Evolutionary conservation across 2,888 invertebrate genomes (phyloP).

Genomic region (Nezara viridula): DNA sequence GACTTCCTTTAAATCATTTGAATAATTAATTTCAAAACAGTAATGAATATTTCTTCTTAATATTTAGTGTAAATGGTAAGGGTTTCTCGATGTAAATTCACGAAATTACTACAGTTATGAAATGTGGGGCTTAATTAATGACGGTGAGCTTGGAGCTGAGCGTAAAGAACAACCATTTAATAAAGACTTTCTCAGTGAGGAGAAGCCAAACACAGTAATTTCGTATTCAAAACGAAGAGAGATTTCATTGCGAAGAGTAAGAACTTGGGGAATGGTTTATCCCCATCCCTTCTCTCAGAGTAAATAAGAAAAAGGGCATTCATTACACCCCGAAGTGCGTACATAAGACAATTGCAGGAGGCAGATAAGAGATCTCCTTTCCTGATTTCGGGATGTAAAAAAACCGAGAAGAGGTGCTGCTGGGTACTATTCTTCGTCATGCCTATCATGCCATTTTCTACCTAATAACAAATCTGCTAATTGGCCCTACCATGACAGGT

Average conservation of each 20-base stretch:
- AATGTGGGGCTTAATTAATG: background rate
- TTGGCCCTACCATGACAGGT: too few relatives aligned
- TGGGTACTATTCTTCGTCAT: too few relatives aligned
- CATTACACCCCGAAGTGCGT: background rate
- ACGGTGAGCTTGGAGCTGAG: background rate
- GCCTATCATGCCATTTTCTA: too few relatives aligned
- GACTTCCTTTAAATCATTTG: too few relatives aligned
- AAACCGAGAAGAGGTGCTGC: too few relatives aligned
- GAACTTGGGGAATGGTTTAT: conserved; percentile 2
- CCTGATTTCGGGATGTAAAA: too few relatives aligned
- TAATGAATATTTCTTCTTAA: too few relatives aligned
- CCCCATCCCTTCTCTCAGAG: background rate
- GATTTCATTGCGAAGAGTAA: background rate
- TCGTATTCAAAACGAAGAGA: conserved; percentile 17
- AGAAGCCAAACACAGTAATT: background rate
- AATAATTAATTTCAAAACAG: too few relatives aligned
- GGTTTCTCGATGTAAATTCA: background rate
- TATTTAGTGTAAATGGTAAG: too few relatives aligned
- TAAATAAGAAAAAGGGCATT: conserved; percentile 17
- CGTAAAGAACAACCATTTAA: background rate
- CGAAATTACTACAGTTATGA: background rate
- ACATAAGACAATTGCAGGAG: background rate
- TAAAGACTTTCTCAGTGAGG: background rate
- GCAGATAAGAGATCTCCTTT: too few relatives aligned
- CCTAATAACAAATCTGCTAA: too few relatives aligned